Conservation (phyloP, 2,888 invertebrate genomes). For the Eledone cirrhosa region DNA sequence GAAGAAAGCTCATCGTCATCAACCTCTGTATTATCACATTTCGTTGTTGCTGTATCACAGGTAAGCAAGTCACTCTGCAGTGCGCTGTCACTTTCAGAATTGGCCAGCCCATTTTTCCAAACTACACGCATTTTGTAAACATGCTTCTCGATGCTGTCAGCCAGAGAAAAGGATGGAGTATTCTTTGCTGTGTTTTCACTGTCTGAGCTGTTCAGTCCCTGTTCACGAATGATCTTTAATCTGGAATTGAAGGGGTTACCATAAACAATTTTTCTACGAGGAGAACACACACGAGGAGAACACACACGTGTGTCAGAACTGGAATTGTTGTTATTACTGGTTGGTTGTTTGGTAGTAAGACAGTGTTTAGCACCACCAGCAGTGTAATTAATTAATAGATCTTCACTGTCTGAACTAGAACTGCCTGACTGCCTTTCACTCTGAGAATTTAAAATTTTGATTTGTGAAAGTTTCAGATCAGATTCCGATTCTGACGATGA, state of each 20-base stretch:
- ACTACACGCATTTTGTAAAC: background rate
- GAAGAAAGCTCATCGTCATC: no score
- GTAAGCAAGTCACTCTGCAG: background rate
- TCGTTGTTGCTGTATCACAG: background rate
- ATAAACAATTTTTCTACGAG: no score
- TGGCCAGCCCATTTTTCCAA: background rate
- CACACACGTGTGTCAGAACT: no score
- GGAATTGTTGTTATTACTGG: no score
- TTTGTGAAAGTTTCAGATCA: background rate
- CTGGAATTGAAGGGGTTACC: background rate
- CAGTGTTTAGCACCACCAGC: background rate
- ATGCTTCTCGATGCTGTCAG: no score
- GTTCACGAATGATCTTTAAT: constrained; percentile 1
- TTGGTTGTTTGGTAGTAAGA: no score
- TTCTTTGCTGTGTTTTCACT: background rate
- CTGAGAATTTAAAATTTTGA: background rate
- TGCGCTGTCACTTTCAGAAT: background rate
- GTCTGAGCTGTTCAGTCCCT: constrained; percentile 11
- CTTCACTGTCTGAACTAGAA: constrained; percentile 1
- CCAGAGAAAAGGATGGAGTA: no score
- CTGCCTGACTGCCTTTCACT: background rate
- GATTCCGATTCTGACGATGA: no score
- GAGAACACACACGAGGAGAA: no score
- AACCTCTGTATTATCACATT: no score
- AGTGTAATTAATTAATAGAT: constrained; percentile 1